Conservation (phyloP, 1,140 invertebrate genomes). For the Bathynomus jamesi region DNA sequence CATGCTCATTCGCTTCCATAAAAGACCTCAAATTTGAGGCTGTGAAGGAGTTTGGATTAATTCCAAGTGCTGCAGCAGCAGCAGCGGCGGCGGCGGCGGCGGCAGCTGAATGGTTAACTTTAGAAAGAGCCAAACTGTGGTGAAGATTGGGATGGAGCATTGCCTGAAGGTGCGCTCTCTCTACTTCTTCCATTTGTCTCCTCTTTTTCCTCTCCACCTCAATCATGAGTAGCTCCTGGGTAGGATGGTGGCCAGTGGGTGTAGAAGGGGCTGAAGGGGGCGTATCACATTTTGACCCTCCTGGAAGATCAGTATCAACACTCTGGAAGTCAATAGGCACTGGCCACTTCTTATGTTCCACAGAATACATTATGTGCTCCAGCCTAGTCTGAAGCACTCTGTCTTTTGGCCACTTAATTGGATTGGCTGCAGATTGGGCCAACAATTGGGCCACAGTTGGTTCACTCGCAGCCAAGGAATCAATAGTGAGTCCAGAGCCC, state of each 20-base stretch:
- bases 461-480: slow-evolving; percentile 34
- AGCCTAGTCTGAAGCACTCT: slow-evolving; percentile 34
- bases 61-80: slow-evolving; percentile 7
- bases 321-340: slow-evolving; percentile 30
- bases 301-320: slow-evolving; percentile 16
- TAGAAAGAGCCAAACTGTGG: slow-evolving; percentile 25
- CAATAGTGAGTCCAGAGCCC: slow-evolving; percentile 30
- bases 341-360: slow-evolving; percentile 35
- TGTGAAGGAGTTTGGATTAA: too few species aligned
- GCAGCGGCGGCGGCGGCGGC: slow-evolving; percentile 17
- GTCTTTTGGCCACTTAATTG: slow-evolving; percentile 39
- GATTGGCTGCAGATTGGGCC: slow-evolving; percentile 38
- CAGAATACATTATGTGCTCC: slow-evolving; percentile 37
- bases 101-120: slow-evolving; percentile 10
- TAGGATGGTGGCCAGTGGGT: slow-evolving; percentile 10
- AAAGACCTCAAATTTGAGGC: slow-evolving; percentile 21
- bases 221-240: slow-evolving; percentile 10
- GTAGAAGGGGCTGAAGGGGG: neutral
- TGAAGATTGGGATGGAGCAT: slow-evolving; percentile 34
- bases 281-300: slow-evolving; percentile 8
- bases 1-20: slow-evolving; percentile 23
- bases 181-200: slow-evolving; percentile 15
- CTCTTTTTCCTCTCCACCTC: slow-evolving; percentile 18
- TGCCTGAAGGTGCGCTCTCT: slow-evolving; percentile 28
- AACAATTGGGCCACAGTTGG: slow-evolving; percentile 38